Evolutionary conservation across 2,888 invertebrate species (phyloP).

Genomic region (Andricus quercusramuli): DNA sequence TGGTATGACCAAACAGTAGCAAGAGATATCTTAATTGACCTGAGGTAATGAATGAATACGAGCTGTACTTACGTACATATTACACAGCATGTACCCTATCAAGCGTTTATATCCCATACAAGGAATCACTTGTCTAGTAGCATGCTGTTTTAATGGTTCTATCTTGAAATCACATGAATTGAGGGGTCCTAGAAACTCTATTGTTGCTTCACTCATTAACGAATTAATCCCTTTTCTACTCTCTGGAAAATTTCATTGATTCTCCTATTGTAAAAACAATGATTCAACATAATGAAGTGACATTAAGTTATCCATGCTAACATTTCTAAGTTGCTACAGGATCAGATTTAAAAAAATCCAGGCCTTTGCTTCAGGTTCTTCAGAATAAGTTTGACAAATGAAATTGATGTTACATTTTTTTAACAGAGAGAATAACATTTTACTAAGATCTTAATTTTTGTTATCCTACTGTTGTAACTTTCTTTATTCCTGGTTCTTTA

Average conservation of each 20-base stretch:
- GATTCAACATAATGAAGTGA: not conserved
- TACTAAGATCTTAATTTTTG: too few relatives aligned
- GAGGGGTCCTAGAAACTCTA: constrained; percentile 2
- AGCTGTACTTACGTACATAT: constrained; percentile 14
- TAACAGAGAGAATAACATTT: too few relatives aligned
- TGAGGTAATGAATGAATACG: constrained; percentile 37
- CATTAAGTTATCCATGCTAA: too few relatives aligned
- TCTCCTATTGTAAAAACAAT: not conserved
- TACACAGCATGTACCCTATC: constrained; percentile 35
- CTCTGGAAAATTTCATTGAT: not conserved
- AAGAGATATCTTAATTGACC: constrained; percentile 37
- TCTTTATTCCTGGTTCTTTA: too few relatives aligned
- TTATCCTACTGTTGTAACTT: too few relatives aligned
- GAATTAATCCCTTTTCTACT: not conserved
- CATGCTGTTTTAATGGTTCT: constrained; percentile 32
- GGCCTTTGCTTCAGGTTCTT: too few relatives aligned
- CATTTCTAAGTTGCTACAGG: too few relatives aligned
- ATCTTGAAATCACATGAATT: constrained; percentile 10
- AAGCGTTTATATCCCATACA: constrained; percentile 30
- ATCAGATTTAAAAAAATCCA: too few relatives aligned
- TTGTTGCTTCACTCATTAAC: not conserved
- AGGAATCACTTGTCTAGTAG: constrained; percentile 9
- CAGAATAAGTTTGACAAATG: too few relatives aligned
- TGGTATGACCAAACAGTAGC: constrained; percentile 23
- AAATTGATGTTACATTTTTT: too few relatives aligned